A percentile compares a stretch with the other conserved stretches of the same genome.
phyloP scores from a whole-genome alignment of 2,888 invertebrate species.

The Luffia ferchaultella region DNA sequence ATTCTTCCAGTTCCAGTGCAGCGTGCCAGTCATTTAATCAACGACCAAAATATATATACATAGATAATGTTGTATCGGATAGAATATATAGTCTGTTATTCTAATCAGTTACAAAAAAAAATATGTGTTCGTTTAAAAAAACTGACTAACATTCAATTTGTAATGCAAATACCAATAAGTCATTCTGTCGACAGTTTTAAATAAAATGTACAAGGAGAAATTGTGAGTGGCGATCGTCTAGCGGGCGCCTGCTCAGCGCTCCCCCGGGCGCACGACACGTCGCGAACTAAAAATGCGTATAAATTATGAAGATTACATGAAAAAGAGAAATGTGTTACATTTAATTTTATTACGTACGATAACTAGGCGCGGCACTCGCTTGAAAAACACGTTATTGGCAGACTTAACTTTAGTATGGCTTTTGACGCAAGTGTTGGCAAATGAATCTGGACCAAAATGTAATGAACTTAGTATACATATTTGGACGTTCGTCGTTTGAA shows the following conservation, averaged over 20 bases:
- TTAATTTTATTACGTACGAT: constrained; percentile 66
- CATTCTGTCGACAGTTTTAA: constrained; percentile 21
- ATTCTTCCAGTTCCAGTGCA: no score
- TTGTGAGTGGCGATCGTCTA: neutral
- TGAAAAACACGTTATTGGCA: constrained; percentile 47
- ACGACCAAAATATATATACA: no score
- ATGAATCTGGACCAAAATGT: no score
- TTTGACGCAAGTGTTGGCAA: constrained; percentile 24
- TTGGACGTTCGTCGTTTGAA: no score
- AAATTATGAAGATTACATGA: constrained; percentile 65
- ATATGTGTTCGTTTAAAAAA: constrained; percentile 3
- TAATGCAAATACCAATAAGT: constrained; percentile 26
- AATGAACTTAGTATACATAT: no score
- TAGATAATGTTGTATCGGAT: no score
- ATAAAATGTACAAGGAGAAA: constrained; percentile 27
- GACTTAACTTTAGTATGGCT: constrained; percentile 20
- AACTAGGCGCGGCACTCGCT: constrained; percentile 55
- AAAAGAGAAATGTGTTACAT: constrained; percentile 66
- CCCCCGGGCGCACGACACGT: constrained; percentile 46
- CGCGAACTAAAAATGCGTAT: constrained; percentile 60
- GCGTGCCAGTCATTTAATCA: no score
- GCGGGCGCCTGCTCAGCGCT: constrained; percentile 23
- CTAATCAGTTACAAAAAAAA: neutral
- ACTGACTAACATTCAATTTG: constrained; percentile 13
- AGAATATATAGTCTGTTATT: neutral